Evolutionary conservation across 1,140 invertebrate genomes (phyloP).

Genomic region (Lethocerus indicus): DNA sequence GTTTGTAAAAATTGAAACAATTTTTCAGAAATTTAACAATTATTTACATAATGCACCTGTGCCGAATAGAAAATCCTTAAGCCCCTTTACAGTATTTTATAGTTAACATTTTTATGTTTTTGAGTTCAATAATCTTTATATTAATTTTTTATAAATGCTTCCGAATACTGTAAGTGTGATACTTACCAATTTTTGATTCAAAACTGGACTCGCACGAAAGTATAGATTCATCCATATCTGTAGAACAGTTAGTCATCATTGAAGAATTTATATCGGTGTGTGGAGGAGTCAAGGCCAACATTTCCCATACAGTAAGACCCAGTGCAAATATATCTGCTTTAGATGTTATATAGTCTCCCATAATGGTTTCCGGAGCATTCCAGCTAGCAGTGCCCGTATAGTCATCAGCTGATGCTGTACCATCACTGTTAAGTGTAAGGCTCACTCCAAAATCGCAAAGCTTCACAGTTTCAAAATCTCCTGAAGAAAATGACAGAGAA

Average conservation of each 20-base stretch:
- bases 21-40: no score
- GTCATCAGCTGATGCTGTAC: constrained; percentile 22
- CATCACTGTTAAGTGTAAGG: constrained; percentile 36
- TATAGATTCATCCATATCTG: background rate
- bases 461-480: constrained; percentile 55
- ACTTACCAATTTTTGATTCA: background rate
- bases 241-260: background rate
- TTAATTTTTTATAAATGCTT: background rate
- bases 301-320: constrained; percentile 64
- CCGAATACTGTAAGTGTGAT: background rate
- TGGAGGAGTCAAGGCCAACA: constrained; percentile 51
- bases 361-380: constrained; percentile 57
- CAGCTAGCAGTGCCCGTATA: constrained; percentile 40
- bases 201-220: background rate
- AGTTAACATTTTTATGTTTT: background rate
- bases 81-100: background rate
- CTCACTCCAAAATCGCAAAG: constrained; percentile 75
- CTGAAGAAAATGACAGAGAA: constrained; percentile 20
- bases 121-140: background rate
- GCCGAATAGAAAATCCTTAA: no score
- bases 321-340: constrained; percentile 68
- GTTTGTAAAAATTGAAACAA: no score
- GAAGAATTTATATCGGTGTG: constrained; percentile 24
- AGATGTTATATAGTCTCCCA: constrained; percentile 32
- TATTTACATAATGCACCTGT: no score